Conservation (phyloP, 2,888 invertebrate genomes). For the Amblyjoppa proteus region DNA sequence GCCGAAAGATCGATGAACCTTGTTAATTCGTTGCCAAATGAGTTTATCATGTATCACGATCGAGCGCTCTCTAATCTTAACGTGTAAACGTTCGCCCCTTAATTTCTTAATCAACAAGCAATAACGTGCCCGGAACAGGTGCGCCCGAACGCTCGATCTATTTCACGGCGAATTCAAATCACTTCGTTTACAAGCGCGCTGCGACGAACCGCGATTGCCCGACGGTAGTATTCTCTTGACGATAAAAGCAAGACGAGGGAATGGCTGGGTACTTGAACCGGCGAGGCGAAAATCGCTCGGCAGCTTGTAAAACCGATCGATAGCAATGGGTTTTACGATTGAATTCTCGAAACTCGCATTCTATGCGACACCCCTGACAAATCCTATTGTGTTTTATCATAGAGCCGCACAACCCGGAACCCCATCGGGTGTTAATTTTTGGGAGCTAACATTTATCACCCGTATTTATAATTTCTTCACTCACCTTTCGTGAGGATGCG, state of each 20-base stretch:
- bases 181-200: constrained; percentile 33
- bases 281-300: constrained; percentile 44
- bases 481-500: constrained; percentile 48
- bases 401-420: not conserved
- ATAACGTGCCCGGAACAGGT: not conserved
- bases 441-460: not conserved
- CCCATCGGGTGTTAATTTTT: not conserved
- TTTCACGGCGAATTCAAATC: constrained; percentile 48
- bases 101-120: constrained; percentile 35
- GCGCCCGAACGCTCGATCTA: constrained; percentile 28
- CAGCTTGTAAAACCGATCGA: constrained; percentile 39
- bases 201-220: constrained; percentile 18
- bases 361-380: not conserved
- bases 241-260: constrained; percentile 47
- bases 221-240: constrained; percentile 12
- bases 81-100: not conserved
- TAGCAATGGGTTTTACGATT: constrained; percentile 32
- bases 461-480: not conserved
- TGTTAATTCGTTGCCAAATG: not conserved
- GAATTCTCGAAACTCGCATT: constrained; percentile 3
- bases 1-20: not conserved
- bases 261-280: constrained; percentile 36
- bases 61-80: not conserved
- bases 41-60: constrained; percentile 9
- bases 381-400: not conserved